Conservation (phyloP, 2,113 vertebrate genomes). For the Epinephelus cyanopodus region DNA sequence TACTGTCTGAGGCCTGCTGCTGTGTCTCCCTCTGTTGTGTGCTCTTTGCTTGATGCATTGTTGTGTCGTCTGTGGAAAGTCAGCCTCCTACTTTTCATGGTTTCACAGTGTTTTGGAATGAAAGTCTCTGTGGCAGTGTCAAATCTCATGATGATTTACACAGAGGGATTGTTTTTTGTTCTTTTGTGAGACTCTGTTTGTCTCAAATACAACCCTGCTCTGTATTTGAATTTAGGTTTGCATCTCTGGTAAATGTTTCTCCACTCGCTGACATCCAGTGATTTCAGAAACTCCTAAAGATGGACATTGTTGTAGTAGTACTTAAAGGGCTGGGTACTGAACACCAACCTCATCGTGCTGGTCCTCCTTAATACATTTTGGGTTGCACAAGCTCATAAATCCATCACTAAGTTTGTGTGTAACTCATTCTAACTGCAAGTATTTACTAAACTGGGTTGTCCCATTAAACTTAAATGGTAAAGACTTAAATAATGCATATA, state of each 20-base stretch:
- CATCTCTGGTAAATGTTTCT: slow-evolving; percentile 43
- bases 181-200: background rate
- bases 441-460: no score
- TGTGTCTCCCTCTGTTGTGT: slow-evolving; percentile 23
- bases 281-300: background rate
- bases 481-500: no score
- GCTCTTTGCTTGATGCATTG: slow-evolving; percentile 33
- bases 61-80: slow-evolving; percentile 46
- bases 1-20: slow-evolving; percentile 22
- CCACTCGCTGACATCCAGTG: background rate
- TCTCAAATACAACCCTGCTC: slow-evolving; percentile 45
- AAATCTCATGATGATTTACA: background rate
- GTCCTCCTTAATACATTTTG: background rate
- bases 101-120: slow-evolving; percentile 38
- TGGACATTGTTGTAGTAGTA: background rate
- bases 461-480: no score
- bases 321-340: slow-evolving; percentile 44
- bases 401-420: background rate
- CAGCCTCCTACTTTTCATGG: slow-evolving; percentile 1
- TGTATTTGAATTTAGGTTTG: slow-evolving; percentile 62
- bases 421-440: no score
- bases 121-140: slow-evolving; percentile 22
- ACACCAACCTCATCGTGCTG: background rate
- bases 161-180: background rate
- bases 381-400: background rate